phyloP scores from a whole-genome alignment of 2,113 vertebrate species.

The Dermatemys mawii region DNA sequence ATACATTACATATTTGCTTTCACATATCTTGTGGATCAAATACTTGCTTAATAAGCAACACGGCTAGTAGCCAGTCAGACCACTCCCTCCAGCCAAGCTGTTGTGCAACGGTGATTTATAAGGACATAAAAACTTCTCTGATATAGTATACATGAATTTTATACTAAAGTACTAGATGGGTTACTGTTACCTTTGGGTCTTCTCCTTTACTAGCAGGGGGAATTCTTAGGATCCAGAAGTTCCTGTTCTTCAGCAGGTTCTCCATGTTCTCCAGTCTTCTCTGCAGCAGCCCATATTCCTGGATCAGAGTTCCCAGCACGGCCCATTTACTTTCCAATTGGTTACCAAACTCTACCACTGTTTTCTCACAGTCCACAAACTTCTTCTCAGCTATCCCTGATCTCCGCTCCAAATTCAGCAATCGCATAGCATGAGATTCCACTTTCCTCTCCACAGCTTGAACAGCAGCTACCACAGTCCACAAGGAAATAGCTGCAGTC shows the following conservation, averaged over 20 bases:
- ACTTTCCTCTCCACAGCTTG: conserved; percentile 70
- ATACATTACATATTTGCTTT: neutral
- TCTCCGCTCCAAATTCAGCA: conserved; percentile 67
- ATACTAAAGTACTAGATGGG: neutral
- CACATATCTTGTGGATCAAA: neutral
- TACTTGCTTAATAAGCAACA: neutral
- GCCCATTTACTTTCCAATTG: conserved; percentile 67
- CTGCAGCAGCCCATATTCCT: neutral
- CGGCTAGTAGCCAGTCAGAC: neutral
- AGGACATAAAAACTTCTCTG: neutral
- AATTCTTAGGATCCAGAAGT: neutral
- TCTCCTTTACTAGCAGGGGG: conserved; percentile 13
- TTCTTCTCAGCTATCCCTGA: conserved; percentile 63
- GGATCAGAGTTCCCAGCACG: neutral
- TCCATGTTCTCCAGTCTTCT: neutral
- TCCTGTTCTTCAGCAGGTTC: neutral
- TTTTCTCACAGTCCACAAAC: conserved; percentile 67
- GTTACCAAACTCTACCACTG: conserved; percentile 60
- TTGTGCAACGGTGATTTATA: neutral
- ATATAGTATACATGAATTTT: neutral
- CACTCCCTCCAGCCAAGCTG: neutral
- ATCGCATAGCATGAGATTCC: conserved; percentile 67
- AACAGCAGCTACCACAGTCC: conserved; percentile 71
- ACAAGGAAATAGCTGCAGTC: conserved; percentile 61
- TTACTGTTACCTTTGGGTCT: neutral